These are phyloP conservation scores for Anthopleura sola DNA, from an alignment of 64 coral and sea anemone species.

Conservation along the genomic window DNA sequence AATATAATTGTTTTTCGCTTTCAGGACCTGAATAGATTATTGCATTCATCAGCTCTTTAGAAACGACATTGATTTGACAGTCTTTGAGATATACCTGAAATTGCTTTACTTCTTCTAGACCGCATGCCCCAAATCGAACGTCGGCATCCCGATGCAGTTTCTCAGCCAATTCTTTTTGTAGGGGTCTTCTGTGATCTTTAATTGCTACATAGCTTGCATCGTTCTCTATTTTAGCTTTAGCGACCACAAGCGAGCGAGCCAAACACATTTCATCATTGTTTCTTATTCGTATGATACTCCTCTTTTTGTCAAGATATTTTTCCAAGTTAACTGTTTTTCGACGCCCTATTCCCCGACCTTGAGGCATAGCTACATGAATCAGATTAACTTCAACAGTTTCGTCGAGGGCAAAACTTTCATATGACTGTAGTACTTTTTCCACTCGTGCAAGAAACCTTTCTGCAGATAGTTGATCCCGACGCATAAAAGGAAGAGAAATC, in stretches of 20 bases:
- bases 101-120: slow-evolving; percentile 10
- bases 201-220: not conserved
- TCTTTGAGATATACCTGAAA: slow-evolving; percentile 34
- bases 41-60: not conserved
- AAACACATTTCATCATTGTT: slow-evolving; percentile 30
- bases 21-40: too few species aligned
- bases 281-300: not conserved
- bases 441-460: too few species aligned
- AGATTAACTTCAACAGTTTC: slow-evolving; percentile 20
- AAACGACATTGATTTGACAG: not conserved
- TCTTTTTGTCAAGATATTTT: slow-evolving; percentile 26
- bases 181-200: not conserved
- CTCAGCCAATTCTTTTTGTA: not conserved
- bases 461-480: too few species aligned
- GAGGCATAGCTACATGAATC: slow-evolving; percentile 26
- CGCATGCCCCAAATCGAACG: not conserved
- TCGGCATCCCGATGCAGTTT: not conserved
- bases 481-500: not conserved
- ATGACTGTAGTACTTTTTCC: slow-evolving; percentile 30
- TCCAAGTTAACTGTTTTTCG: too few species aligned
- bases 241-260: slow-evolving; percentile 1
- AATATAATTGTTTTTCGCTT: not conserved
- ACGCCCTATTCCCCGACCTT: not conserved
- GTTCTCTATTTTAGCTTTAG: not conserved
- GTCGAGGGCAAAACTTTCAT: slow-evolving; percentile 23